These are phyloP conservation scores for Diplolepis rosae DNA, from an alignment of 2,888 invertebrate genomes.

Conservation along the genomic window DNA sequence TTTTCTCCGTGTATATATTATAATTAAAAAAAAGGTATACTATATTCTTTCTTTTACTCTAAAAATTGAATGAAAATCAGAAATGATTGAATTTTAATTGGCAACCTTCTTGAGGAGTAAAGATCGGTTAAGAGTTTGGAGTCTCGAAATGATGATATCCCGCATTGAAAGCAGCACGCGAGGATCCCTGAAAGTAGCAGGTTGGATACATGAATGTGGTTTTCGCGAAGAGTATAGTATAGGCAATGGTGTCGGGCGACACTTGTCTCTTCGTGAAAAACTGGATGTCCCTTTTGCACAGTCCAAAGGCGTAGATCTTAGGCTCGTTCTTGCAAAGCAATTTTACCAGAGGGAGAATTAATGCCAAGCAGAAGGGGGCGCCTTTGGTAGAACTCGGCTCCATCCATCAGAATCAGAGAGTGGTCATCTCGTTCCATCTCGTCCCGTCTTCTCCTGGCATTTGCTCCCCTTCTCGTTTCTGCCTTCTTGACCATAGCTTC, in stretches of 20 bases:
- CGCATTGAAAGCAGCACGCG: conserved; percentile 29
- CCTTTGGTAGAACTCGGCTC: conserved; percentile 51
- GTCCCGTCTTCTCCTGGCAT: conserved; percentile 37
- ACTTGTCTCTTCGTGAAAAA: conserved; percentile 70
- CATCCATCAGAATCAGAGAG: conserved; percentile 47
- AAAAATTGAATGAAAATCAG: no score
- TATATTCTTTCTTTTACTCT: no score
- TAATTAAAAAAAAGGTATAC: no score
- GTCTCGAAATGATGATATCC: neutral
- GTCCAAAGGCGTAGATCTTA: conserved; percentile 47
- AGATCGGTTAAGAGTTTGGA: no score
- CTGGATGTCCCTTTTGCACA: conserved; percentile 64
- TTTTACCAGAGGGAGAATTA: neutral
- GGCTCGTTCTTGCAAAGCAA: conserved; percentile 38
- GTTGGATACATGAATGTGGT: conserved; percentile 48
- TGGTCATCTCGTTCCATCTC: conserved; percentile 32
- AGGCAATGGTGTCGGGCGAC: conserved; percentile 67
- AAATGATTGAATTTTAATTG: no score
- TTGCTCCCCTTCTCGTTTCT: conserved; percentile 31
- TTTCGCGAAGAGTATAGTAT: conserved; percentile 64
- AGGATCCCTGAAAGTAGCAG: conserved; percentile 38
- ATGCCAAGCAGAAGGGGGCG: conserved; percentile 43
- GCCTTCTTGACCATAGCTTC: conserved; percentile 38
- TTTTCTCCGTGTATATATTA: no score
- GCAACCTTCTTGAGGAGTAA: no score